A percentile compares a stretch with the other conserved stretches of the same genome.
These are phyloP conservation scores for Decapterus maruadsi DNA, from an alignment of 2,797 vertebrate species.

Conservation along the genomic window DNA sequence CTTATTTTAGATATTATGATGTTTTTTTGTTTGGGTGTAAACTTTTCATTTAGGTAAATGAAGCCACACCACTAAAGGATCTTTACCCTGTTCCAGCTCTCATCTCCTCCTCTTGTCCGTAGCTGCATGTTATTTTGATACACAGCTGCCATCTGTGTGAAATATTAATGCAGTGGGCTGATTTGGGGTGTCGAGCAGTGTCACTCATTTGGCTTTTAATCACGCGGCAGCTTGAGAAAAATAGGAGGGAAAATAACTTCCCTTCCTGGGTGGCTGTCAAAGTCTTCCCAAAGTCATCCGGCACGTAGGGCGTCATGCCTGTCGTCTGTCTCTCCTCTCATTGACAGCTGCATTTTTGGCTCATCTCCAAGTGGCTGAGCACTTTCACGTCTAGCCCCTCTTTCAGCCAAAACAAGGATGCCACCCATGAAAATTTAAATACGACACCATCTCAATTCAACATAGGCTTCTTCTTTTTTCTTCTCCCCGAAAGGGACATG, in stretches of 20 bases:
- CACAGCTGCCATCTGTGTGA: conserved; percentile 89
- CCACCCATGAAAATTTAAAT: conserved; percentile 83
- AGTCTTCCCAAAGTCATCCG: conserved; percentile 88
- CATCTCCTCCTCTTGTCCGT: conserved; percentile 82
- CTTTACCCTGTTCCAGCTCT: conserved; percentile 70
- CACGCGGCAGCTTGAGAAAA: conserved; percentile 84
- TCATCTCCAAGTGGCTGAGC: conserved; percentile 76
- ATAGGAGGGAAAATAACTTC: conserved; percentile 81
- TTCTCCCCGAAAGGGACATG: conserved; percentile 30
- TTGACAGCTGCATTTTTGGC: conserved; percentile 87
- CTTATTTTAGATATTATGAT: neutral
- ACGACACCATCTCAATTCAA: conserved; percentile 58
- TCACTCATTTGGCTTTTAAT: conserved; percentile 91
- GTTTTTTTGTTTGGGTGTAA: conserved; percentile 21
- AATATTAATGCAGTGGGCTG: conserved; percentile 89
- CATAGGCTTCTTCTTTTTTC: conserved; percentile 25
- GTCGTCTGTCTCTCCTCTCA: conserved; percentile 78
- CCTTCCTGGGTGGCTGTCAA: conserved; percentile 85
- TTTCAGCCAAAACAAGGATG: conserved; percentile 79
- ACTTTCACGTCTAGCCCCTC: conserved; percentile 67
- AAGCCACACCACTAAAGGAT: conserved; percentile 51
- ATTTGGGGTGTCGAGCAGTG: conserved; percentile 88
- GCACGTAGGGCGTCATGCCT: conserved; percentile 78
- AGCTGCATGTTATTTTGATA: conserved; percentile 87
- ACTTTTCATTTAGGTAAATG: conserved; percentile 48